Evolutionary conservation across 2,888 invertebrate genomes (phyloP), one percentile per base, ranked within the genome.

Genomic region (Epinotia bilunana): DNA sequence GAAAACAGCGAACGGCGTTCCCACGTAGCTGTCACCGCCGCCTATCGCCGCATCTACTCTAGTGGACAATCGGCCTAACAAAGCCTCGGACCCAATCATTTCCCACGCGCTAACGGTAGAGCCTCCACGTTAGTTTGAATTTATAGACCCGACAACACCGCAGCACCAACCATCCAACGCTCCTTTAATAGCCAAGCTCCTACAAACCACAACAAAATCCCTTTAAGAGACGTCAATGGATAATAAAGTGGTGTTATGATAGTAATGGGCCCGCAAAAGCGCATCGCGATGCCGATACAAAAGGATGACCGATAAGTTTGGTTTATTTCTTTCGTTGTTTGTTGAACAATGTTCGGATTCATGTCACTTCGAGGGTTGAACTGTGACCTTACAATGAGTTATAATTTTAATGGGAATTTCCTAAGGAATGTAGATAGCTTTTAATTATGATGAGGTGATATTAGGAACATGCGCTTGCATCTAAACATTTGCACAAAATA

Each of bases 51-150:
- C 91, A 93, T 93, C 93, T 93, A 91, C 89, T 87, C 89, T 86
- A 85, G 92, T 92, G 93, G 93, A 94, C 93, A 93, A 91, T 93
- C 92, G 90, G 90, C 92, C 90, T 92, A 94, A 93, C 93, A 94
- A 94, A 93, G 93, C 90, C 87, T 89, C 86, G 86, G 90, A 86
- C 89, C 90, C 91, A 90, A 91, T 91, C 91, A 91, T 91, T 93
- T 94, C 93, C 93, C 93, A 94, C 93, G 93, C 90, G 90, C 89
- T 94, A 94, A 93, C 93, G 93, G 93, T 91, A 88, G 87, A 84
- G 82, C 86, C 88, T 88, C 88, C 88, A 88, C 89, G 88, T 90
- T 88, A 90, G 88, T 89, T 89, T 90, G 89, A 89, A 91, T 89
- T 90, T 88, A 90, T 89, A 88, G 88, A 86, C 87, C 84, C 89